Evolutionary conservation across 2,797 vertebrate species (phyloP).

Genomic region (Podarcis siculus): DNA sequence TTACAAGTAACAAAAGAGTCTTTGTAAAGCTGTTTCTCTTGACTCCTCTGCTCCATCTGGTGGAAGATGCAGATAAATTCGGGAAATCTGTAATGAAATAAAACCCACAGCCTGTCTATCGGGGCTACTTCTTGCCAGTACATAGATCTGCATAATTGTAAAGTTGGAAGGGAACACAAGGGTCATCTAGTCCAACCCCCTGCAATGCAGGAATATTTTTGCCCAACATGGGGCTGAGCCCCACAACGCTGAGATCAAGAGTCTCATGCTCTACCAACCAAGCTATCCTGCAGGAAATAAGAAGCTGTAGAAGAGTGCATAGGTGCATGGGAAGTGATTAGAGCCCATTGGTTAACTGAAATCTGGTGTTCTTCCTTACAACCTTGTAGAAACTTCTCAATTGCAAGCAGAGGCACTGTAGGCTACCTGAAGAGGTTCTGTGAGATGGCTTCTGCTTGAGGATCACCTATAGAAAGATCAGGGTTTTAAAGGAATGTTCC

Average conservation of each 20-base stretch:
- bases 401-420: neutral
- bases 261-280: too few species aligned
- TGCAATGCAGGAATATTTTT: too few species aligned
- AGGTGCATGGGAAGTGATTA: neutral
- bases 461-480: neutral
- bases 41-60: slow-evolving; percentile 25
- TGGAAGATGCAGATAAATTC: neutral
- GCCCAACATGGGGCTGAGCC: too few species aligned
- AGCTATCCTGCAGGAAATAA: too few species aligned
- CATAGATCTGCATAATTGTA: too few species aligned
- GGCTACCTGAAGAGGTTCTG: neutral
- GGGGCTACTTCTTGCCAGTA: neutral
- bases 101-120: neutral
- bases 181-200: too few species aligned
- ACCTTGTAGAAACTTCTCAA: neutral
- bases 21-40: neutral
- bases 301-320: neutral
- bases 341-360: neutral
- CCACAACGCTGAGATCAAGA: too few species aligned
- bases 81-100: neutral
- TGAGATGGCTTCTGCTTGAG: neutral
- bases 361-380: neutral
- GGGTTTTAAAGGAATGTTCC: neutral
- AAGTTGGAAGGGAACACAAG: too few species aligned
- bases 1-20: neutral